Percentiles rank a stretch among this genome's conserved stretches.
Conservation (phyloP, 2,888 invertebrate species). For the Rhagonycha lutea region DNA sequence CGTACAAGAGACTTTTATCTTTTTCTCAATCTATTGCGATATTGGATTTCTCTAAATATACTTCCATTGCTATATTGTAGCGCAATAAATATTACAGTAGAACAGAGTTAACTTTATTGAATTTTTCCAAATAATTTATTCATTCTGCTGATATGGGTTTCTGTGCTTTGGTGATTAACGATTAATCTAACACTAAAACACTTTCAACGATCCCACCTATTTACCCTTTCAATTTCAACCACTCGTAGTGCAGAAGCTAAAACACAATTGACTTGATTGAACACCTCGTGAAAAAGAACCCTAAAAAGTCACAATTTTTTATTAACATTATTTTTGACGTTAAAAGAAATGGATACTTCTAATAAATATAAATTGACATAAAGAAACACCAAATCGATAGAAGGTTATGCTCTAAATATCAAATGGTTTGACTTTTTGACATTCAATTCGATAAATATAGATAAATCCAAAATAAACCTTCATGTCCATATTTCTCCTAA, state of each 20-base stretch:
- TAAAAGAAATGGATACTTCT: conserved; percentile 1
- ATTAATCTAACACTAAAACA: not conserved
- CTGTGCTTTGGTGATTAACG: not conserved
- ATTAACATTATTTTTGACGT: not conserved
- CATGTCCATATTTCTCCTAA: not conserved
- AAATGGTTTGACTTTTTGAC: conserved; percentile 16
- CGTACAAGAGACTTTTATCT: not conserved
- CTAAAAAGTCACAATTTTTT: not conserved
- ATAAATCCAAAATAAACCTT: not conserved
- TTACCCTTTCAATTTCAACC: not conserved
- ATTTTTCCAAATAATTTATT: not conserved
- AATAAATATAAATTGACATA: conserved; percentile 11
- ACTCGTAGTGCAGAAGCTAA: not conserved
- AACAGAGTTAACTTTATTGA: not conserved
- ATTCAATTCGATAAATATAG: conserved; percentile 12
- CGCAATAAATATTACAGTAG: not conserved
- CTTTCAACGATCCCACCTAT: not conserved
- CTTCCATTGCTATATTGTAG: not conserved
- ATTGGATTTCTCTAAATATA: not conserved
- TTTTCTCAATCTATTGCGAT: not conserved
- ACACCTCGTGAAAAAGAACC: not conserved
- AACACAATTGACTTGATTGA: not conserved
- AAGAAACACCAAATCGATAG: conserved; percentile 6
- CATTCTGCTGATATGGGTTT: not conserved
- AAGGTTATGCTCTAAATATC: conserved; percentile 10